Percentiles rank a stretch among this genome's conserved stretches.
Conservation (phyloP, 2,888 invertebrate species). For the Pecten maximus region DNA sequence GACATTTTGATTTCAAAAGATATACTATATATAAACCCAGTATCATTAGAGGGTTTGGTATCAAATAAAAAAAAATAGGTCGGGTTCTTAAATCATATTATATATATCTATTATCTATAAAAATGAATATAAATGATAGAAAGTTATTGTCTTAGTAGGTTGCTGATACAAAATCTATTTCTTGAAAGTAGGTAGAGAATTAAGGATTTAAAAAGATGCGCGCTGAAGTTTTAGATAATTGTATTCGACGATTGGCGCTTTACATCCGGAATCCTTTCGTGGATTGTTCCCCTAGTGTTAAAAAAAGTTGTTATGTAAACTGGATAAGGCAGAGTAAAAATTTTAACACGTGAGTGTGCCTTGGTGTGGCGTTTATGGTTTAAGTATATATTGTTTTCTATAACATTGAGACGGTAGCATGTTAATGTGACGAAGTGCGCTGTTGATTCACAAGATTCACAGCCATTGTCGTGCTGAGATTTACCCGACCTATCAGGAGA, state of each 20-base stretch:
- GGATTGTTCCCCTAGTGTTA: constrained; percentile 18
- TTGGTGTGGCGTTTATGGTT: neutral
- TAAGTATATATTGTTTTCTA: constrained; percentile 6
- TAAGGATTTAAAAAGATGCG: neutral
- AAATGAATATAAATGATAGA: no score
- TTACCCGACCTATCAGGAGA: neutral
- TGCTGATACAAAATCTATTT: neutral
- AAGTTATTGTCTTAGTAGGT: no score
- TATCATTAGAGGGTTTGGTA: no score
- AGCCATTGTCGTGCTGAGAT: neutral
- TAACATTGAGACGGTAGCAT: neutral
- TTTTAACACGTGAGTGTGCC: neutral
- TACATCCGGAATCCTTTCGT: neutral
- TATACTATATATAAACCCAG: no score
- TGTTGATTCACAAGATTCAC: neutral
- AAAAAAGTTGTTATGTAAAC: constrained; percentile 14
- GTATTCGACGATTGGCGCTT: neutral
- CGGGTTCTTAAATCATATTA: no score
- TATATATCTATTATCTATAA: no score
- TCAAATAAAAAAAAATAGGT: no score
- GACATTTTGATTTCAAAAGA: no score
- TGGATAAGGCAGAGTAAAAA: constrained; percentile 15
- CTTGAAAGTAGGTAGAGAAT: neutral
- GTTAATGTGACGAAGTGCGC: neutral
- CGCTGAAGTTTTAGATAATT: neutral